phyloP scores from a whole-genome alignment of 2,113 vertebrate species.

The Perccottus glenii region DNA sequence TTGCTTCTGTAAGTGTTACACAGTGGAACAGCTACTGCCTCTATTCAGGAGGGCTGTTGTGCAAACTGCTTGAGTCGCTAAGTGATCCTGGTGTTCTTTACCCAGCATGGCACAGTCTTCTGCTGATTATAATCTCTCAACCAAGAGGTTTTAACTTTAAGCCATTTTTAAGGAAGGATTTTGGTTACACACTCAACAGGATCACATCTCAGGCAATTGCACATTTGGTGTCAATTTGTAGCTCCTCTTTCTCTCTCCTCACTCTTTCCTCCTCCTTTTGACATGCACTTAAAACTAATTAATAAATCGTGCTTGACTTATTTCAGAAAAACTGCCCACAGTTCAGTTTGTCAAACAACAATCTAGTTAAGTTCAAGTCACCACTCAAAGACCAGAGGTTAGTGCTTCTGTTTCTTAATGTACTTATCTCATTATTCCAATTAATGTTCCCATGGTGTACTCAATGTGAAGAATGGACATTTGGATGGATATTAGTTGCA shows the following conservation, averaged over 20 bases:
- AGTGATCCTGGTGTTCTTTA: no score
- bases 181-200: slow-evolving; percentile 58
- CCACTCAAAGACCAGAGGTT: slow-evolving; percentile 31
- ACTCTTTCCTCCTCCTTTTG: slow-evolving; percentile 19
- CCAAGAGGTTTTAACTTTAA: slow-evolving; percentile 53
- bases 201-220: slow-evolving; percentile 64
- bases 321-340: slow-evolving; percentile 45
- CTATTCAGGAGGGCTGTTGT: slow-evolving; percentile 35
- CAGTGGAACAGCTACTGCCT: slow-evolving; percentile 57
- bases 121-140: slow-evolving; percentile 52
- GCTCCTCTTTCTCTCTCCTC: background rate
- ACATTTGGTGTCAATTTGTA: slow-evolving; percentile 67
- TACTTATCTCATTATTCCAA: slow-evolving; percentile 49
- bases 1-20: slow-evolving; percentile 62
- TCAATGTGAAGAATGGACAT: slow-evolving; percentile 29
- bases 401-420: slow-evolving; percentile 36
- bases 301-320: slow-evolving; percentile 49
- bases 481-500: slow-evolving; percentile 44
- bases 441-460: slow-evolving; percentile 40
- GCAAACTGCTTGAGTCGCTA: background rate
- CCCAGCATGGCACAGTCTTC: slow-evolving; percentile 9
- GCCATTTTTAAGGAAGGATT: slow-evolving; percentile 62
- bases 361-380: slow-evolving; percentile 23
- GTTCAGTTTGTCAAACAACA: slow-evolving; percentile 40
- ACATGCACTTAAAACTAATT: slow-evolving; percentile 55